Conservation (phyloP, 2,888 invertebrate genomes). For the Acronicta leporina region DNA sequence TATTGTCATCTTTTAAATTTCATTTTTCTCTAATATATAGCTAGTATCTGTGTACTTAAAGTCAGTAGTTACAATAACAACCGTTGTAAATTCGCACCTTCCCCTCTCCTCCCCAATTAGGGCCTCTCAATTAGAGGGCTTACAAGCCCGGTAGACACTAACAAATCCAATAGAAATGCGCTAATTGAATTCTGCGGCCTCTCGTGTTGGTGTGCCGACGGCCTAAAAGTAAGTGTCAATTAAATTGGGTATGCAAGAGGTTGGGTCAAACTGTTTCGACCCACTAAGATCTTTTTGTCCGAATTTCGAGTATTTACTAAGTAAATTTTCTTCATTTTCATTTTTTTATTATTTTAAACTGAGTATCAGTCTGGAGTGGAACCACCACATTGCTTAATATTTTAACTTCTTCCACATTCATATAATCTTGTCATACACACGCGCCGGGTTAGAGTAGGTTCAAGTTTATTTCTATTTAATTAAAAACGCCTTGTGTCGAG, state of each 20-base stretch:
- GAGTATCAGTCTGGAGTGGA: too few relatives aligned
- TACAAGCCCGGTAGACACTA: slow-evolving; percentile 2
- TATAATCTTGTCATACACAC: too few relatives aligned
- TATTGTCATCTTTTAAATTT: not conserved
- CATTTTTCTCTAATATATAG: not conserved
- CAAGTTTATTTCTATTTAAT: too few relatives aligned
- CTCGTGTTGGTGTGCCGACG: not conserved
- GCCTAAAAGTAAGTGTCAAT: slow-evolving; percentile 3
- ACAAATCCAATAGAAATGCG: slow-evolving; percentile 8
- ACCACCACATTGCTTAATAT: too few relatives aligned
- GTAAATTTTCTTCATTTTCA: not conserved
- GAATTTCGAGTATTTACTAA: not conserved
- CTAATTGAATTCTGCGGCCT: slow-evolving; percentile 1
- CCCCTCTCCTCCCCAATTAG: not conserved
- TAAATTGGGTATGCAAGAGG: not conserved
- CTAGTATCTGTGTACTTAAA: not conserved
- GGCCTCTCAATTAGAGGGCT: not conserved
- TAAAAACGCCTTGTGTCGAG: not conserved
- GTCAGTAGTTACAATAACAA: not conserved
- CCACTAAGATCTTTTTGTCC: not conserved
- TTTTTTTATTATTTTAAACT: too few relatives aligned
- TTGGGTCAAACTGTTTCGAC: slow-evolving; percentile 1
- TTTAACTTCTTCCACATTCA: too few relatives aligned
- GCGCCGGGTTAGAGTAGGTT: too few relatives aligned
- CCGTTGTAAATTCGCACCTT: slow-evolving; percentile 1